Evolutionary conservation across 2,113 vertebrate genomes (phyloP).

Genomic region (Chunga burmeisteri): DNA sequence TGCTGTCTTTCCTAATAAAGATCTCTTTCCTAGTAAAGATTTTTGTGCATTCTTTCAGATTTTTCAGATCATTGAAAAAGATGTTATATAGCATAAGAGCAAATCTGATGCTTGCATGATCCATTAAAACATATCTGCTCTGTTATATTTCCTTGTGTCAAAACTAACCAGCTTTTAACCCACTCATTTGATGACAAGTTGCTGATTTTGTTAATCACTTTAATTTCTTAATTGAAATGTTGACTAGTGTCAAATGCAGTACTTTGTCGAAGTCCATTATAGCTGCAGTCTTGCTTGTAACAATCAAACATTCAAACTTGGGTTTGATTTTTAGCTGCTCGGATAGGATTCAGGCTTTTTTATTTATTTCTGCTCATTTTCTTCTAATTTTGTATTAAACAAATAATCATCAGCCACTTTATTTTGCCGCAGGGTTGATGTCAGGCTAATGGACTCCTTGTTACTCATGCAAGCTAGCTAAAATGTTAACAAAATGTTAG

Average conservation of each 20-base stretch:
- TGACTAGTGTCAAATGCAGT: background rate
- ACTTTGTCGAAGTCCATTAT: background rate
- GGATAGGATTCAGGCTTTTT: background rate
- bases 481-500: background rate
- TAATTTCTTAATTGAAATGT: background rate
- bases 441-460: background rate
- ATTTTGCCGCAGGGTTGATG: background rate
- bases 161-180: background rate
- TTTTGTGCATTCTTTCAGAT: background rate
- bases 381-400: background rate
- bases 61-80: background rate
- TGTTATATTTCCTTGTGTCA: background rate
- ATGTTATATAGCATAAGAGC: rapidly evolving
- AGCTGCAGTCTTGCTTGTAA: background rate
- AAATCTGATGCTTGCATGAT: background rate
- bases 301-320: background rate
- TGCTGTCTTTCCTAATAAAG: background rate
- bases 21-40: background rate
- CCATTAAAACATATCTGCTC: background rate
- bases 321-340: background rate
- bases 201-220: background rate
- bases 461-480: background rate
- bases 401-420: background rate
- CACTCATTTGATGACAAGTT: background rate
- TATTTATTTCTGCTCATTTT: background rate